Evolutionary conservation across 2,113 vertebrate genomes (phyloP), one percentile per base, ranked within the genome.

Genomic region (Lepisosteus oculatus): DNA sequence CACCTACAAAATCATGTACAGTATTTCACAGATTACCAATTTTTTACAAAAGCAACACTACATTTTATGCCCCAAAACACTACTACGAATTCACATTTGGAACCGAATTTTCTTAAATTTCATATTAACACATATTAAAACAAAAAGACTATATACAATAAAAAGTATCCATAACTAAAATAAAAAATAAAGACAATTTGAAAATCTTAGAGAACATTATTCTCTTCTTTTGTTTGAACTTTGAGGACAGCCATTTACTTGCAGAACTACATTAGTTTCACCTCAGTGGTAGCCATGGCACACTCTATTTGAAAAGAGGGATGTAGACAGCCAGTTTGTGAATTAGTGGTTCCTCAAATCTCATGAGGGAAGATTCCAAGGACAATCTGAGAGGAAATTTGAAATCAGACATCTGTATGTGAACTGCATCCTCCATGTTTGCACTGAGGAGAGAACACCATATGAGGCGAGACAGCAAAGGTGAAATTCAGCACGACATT

Each of bases 401-500:
- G 79, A 93, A 93, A 93, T 90, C 86, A 85, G 87, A 88, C 89
- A 93, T 92, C 83, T 88, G 87, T 93, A 88, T 93, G 90, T 90
- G 88, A 75, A 77, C 73, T 76, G 86, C 77, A 13, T 87, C 79
- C 80, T 81, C 91, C 89, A 90, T 85, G 81, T 90, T 89, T 87
- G 84, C 85, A 86, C 88, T 85, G 87, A 92, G 76, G 87, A 88
- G 88, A 78, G 80, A 80, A 81, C 91, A 80, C 85, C 82, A 67
- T 82, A 90, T 78, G 88, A 92, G 88, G 88, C 83, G 84, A 92
- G 92, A 93, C 90, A 92, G 91, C 84, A 85, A 93, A 93, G 91
- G 93, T 93, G 94, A 94, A 93, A 92, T 85, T 79, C 90, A 80
- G 88, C 85, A 88, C 90, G 90, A 94, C 87, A 81, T 92, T 87